Conservation (phyloP, 2,797 vertebrate genomes). For the Heterohyrax brucei region DNA sequence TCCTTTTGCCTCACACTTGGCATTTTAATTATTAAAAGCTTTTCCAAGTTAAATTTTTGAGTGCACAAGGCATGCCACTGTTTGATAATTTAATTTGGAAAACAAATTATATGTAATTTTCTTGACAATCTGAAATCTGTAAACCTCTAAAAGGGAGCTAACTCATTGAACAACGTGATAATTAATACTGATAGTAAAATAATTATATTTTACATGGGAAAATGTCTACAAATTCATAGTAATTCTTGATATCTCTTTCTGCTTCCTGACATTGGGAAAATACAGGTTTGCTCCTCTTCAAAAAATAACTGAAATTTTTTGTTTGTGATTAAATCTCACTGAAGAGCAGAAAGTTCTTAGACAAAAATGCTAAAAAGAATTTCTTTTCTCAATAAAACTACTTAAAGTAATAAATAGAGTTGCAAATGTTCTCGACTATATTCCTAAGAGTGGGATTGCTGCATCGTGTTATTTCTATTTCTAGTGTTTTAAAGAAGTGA, state of each 20-base stretch:
- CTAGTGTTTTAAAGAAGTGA: no score
- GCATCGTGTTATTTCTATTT: no score
- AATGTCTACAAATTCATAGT: slow-evolving; percentile 64
- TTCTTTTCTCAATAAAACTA: slow-evolving; percentile 47
- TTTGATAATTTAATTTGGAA: slow-evolving; percentile 79
- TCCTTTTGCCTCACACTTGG: slow-evolving; percentile 38
- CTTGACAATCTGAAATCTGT: slow-evolving; percentile 71
- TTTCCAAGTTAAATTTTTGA: slow-evolving; percentile 75
- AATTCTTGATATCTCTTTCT: slow-evolving; percentile 71
- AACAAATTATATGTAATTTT: slow-evolving; percentile 84
- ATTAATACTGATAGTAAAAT: slow-evolving; percentile 78
- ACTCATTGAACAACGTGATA: slow-evolving; percentile 68
- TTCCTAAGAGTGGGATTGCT: no score
- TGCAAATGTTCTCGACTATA: not conserved
- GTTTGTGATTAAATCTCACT: slow-evolving; percentile 39
- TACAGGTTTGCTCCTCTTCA: not conserved
- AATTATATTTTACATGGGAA: slow-evolving; percentile 75
- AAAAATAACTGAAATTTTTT: slow-evolving; percentile 33
- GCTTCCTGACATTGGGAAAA: slow-evolving; percentile 63
- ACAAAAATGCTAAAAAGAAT: slow-evolving; percentile 45
- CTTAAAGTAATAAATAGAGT: slow-evolving; percentile 10
- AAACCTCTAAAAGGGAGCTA: slow-evolving; percentile 72
- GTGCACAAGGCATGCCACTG: slow-evolving; percentile 61
- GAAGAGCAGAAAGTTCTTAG: slow-evolving; percentile 18
- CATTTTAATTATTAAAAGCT: slow-evolving; percentile 76